Evolutionary conservation across 2,113 vertebrate species (phyloP), one percentile per base, ranked within the genome.

Genomic region (Corydoras maculifer): DNA sequence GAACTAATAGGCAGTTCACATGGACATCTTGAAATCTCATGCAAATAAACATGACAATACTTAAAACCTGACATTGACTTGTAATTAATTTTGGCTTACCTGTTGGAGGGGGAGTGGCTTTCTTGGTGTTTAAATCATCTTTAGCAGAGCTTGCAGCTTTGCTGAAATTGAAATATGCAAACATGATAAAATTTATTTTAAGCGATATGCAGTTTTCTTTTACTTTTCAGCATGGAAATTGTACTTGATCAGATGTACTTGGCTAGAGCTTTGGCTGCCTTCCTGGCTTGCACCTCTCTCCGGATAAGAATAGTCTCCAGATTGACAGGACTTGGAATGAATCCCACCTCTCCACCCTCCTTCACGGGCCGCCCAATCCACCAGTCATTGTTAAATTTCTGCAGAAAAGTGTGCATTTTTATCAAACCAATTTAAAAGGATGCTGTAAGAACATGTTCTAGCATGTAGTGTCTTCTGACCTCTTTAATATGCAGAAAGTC

Each of bases 361-460:
- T 99, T 99, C 78, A 99, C 96, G 68, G 94, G 82, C 15, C 96
- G 91, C 31, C 97, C 97, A 78, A 99, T 96, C 97, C 97, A 99
- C 97, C 96, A 99, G 79, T 99, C 97, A 88, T 98, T 98, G 88
- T 93, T 99, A 88, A 94, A 99, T 87, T 99, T 99, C 97, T 99
- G 82, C 14, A 64, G 43, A 49, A 68, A 0, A 43, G 55, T 12
- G 30, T 43, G 13, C 14, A 35, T 3, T 0, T n/a, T 4, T 29
- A 18, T 14, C 13, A 43, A 13, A 15, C 3, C 7, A 66, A 6
- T 14, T 9, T n/a, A n/a, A 25, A 25, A 25, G 18, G 18, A 25
- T 25, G 18, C 18, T 25, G 18, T 25, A 25, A 25, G 18, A 25
- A 25, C 18, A 2, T 25, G 18, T 25, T 25, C 18, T 25, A 43